A percentile compares a stretch with the other conserved stretches of the same genome.
Evolutionary conservation across 2,797 vertebrate genomes (phyloP).

Genomic region (Halcyon smyrnensis): DNA sequence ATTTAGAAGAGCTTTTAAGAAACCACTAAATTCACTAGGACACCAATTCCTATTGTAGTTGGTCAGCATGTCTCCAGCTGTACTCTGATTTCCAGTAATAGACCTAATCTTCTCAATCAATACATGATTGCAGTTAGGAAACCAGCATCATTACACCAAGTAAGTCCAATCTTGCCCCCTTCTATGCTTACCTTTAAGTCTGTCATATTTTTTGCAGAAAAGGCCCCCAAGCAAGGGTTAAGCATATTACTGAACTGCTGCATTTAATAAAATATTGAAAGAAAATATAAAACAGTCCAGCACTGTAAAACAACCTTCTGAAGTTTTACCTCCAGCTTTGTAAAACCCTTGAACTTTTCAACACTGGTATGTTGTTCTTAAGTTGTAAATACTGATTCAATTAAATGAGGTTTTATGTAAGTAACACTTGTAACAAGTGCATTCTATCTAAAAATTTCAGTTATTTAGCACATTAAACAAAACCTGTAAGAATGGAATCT

Average conservation of each 20-base stretch:
- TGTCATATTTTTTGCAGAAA: neutral
- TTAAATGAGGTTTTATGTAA: neutral
- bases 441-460: neutral
- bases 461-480: neutral
- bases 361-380: neutral
- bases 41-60: neutral
- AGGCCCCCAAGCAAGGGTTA: neutral
- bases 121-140: neutral
- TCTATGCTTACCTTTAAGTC: neutral
- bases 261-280: neutral
- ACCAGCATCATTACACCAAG: neutral
- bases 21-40: constrained; percentile 13
- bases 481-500: neutral
- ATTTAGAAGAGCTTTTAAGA: constrained; percentile 21
- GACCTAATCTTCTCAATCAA: constrained; percentile 25
- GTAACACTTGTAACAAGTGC: neutral
- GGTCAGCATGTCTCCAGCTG: constrained; percentile 19
- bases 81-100: constrained; percentile 31
- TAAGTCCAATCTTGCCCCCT: neutral
- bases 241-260: neutral
- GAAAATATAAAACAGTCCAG: neutral
- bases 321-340: neutral
- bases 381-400: neutral
- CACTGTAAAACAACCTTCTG: neutral
- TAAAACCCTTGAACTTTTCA: neutral